Percentiles rank a stretch among this genome's conserved stretches.
Conservation (phyloP, 2,113 vertebrate genomes). For the Amphilophus citrinellus region DNA sequence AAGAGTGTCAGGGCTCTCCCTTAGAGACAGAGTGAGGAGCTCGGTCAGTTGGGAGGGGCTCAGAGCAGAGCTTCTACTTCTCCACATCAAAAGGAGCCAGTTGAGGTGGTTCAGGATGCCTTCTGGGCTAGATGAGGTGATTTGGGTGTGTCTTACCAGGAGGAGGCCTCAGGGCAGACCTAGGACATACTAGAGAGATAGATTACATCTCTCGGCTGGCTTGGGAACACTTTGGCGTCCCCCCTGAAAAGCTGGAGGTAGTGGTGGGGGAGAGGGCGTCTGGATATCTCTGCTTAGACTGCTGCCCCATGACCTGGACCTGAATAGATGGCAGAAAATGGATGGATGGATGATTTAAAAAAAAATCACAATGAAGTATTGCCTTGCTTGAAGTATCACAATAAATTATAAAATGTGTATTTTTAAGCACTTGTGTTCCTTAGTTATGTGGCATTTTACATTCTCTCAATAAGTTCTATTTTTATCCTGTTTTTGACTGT, state of each 20-base stretch:
- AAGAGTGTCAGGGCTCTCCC: neutral
- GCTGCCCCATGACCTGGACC: neutral
- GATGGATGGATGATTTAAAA: neutral
- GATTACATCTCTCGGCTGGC: neutral
- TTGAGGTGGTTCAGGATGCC: neutral
- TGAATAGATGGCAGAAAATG: neutral
- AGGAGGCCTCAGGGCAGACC: neutral
- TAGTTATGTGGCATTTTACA: neutral
- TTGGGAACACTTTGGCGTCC: neutral
- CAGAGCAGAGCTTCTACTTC: neutral
- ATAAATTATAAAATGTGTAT: neutral
- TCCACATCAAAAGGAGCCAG: neutral
- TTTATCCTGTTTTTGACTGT: neutral
- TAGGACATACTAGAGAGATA: neutral
- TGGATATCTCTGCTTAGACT: neutral
- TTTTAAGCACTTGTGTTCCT: neutral
- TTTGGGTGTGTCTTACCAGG: neutral
- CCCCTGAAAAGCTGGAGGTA: neutral
- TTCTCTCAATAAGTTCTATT: slow-evolving; percentile 4
- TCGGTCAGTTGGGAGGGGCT: neutral
- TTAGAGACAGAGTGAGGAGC: neutral
- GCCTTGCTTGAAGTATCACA: neutral
- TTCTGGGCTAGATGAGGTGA: neutral
- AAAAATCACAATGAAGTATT: neutral
- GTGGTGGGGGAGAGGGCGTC: neutral